Evolutionary conservation across 1,140 invertebrate genomes (phyloP).

Genomic region (Venustaconcha ellipsiformis): DNA sequence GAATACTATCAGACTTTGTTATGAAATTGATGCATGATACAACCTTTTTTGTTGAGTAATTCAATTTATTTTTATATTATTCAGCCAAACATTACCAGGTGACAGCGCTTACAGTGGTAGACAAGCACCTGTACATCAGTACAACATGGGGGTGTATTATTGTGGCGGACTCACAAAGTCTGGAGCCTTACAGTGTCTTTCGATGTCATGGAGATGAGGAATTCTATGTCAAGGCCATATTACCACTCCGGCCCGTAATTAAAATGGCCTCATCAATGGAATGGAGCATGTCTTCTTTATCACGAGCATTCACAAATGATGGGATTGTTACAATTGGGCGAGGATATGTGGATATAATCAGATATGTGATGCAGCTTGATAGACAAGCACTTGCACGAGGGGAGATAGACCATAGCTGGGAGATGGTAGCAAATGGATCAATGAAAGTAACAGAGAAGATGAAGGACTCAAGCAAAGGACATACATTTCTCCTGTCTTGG

Average conservation of each 20-base stretch:
- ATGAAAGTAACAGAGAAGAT: too few relatives aligned
- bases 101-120: conserved; percentile 47
- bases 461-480: too few relatives aligned
- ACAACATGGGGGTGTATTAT: conserved; percentile 60
- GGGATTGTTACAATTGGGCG: conserved; percentile 50
- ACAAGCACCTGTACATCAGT: conserved; percentile 56
- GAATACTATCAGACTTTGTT: too few relatives aligned
- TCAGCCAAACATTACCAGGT: conserved; percentile 48
- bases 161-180: conserved; percentile 46
- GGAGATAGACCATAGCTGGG: conserved; percentile 8
- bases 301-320: not conserved
- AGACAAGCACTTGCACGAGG: conserved; percentile 3
- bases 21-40: too few relatives aligned
- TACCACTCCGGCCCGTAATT: conserved; percentile 27
- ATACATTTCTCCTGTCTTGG: too few relatives aligned
- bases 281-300: not conserved
- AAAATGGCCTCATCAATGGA: not conserved
- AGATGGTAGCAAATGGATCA: conserved; percentile 1
- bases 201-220: conserved; percentile 54
- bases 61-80: conserved; percentile 20
- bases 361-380: conserved; percentile 16
- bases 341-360: conserved; percentile 49
- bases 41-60: too few relatives aligned
- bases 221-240: conserved; percentile 52
- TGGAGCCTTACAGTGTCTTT: conserved; percentile 50